Percentiles rank a stretch among this genome's conserved stretches.
Conservation (phyloP, 2,797 vertebrate species). For the Enteromius anoplus region DNA sequence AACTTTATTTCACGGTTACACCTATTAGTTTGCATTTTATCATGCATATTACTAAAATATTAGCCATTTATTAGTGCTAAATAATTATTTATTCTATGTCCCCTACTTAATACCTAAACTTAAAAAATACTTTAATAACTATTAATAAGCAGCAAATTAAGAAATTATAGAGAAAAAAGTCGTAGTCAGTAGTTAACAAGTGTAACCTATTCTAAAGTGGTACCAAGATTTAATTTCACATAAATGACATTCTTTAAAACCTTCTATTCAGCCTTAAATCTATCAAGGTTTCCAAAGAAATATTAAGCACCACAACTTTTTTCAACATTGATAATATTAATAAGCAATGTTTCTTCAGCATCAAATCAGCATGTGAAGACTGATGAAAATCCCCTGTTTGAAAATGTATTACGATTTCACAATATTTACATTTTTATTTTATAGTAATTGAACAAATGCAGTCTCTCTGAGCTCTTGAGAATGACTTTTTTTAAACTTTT, state of each 20-base stretch:
- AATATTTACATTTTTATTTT: neutral
- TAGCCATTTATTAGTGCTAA: too few relatives aligned
- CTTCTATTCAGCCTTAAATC: neutral
- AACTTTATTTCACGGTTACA: too few relatives aligned
- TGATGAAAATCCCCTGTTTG: neutral
- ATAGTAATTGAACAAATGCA: neutral
- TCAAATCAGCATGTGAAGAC: too few relatives aligned
- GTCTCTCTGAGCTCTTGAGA: neutral
- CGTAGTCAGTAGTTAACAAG: too few relatives aligned
- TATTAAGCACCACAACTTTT: neutral
- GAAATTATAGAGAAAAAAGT: too few relatives aligned
- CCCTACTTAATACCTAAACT: too few relatives aligned
- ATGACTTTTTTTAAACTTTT: neutral
- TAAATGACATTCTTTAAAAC: neutral
- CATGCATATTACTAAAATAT: too few relatives aligned
- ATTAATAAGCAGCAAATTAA: too few relatives aligned
- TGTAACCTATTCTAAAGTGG: too few relatives aligned
- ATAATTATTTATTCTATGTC: too few relatives aligned
- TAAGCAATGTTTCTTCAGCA: neutral
- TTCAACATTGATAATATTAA: neutral
- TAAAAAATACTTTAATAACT: too few relatives aligned
- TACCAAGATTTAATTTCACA: neutral
- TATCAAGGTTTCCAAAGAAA: neutral
- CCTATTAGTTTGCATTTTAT: too few relatives aligned
- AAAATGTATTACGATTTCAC: neutral